Base-by-base conservation (phyloP, 2,888 invertebrate species). In the Orchesella flavescens region DNA sequence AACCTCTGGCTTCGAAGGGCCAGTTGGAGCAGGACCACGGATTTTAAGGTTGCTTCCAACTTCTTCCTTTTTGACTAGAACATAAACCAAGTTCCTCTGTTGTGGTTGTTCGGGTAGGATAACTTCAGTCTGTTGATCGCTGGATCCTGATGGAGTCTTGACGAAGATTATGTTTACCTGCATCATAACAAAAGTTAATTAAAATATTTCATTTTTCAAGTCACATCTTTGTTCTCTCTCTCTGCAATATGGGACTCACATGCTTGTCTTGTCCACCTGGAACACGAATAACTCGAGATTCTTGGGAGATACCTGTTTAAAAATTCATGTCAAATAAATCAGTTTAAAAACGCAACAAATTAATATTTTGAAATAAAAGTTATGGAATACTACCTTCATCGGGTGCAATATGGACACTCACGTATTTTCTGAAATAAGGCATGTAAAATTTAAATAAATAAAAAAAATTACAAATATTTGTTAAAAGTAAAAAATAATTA, bases 1-100 rank as follows among this genome's bases (percentile, higher is more conserved):
- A 7, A 80, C 84, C 46, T 85, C 85, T 24, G 85, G 85, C 53
- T 83, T 85, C 34, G 68, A 19, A 15, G 83, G 83, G 17, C 46
- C 12, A 0, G 73, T 74, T 0, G 69, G 19, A 12, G 4, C 1
- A 7, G 59, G 59, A 1, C 44, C 57, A 72, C 72, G 72, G 53
- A 69, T 83, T 65, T 68, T 85, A 49, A 85, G 53, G 59, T 82
- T 55, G n/a, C 23, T 59, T 12, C 34, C 65, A 19, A 55, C 43
- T 59, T 77, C 68, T 10, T 63, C 66, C 21, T 69, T 77, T 59
- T 85, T 85, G 10, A 83, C 57, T 17, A 84, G 57, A 7, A 84
- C 84, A 21, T 84, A 84, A 19, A 84, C 81, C 13, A 84, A 57
- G 23, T 53, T 84, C 68, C 77, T 81, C n/a, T 72, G 66, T 53